Base-by-base conservation (phyloP, 2,888 invertebrate genomes). In the Leptogaster cylindrica region DNA sequence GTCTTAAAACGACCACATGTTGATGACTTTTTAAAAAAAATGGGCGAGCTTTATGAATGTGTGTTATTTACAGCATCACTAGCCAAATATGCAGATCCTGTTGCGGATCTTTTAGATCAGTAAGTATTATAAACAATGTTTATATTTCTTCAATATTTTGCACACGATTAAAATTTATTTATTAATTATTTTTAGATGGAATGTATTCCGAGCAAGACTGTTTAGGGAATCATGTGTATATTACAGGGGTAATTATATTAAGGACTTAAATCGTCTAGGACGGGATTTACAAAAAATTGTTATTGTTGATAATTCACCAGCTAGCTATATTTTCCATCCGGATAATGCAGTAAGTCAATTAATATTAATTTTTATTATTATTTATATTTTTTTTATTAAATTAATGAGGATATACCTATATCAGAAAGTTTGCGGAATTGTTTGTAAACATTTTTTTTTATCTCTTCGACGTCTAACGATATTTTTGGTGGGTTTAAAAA, bases 221-320 rank as follows among this genome's bases (percentile, higher is more conserved):
- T 99, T 99, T 87, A 89, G 99, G 82, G 99, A 99, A 87, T 97
- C 98, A 75, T 99, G 99, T 86, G 98, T 98, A 82, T 99, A 97
- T 87, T 96, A 99, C 85, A 89, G 96, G 83, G 99, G 99, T 76
- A 99, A 98, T 85, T 99, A 99, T 85, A 98, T 99, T 77, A 99
- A 99, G 87, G 99, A 99, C 87, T 88, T 99, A 77, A 96, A 96
- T 86, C 93, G 95, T 79, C 86, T 99, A 73, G 99, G 99, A 70
- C 88, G 99, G 73, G 96, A 97, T 83, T 85, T 99, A 80, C 91
- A 94, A 76, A 93, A 95, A 82, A 95, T 97, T 77, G 91, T 99
- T 77, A 99, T 99, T 78, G 94, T 99, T 74, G 99, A 99, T 87
- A 99, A 99, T 85, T 99, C 98, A 77, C 99, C 99, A 76, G 97